phyloP scores from a whole-genome alignment of 2,113 vertebrate species.

The Barbus barbus region DNA sequence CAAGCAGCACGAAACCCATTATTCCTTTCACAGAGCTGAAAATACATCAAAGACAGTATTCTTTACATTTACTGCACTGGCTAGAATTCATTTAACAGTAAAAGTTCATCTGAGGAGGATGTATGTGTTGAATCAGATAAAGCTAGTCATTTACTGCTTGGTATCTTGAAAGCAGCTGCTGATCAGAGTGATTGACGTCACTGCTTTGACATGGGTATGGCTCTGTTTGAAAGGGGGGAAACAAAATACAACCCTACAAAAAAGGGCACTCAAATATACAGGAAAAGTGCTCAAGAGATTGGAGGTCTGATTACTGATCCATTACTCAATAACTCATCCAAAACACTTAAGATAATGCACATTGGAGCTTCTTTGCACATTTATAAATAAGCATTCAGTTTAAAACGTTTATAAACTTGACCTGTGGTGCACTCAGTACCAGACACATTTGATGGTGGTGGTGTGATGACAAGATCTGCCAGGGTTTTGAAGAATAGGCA shows the following conservation, averaged over 20 bases:
- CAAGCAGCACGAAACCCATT: not conserved
- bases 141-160: not conserved
- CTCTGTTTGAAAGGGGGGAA: not conserved
- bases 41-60: conserved; percentile 53
- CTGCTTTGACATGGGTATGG: not conserved
- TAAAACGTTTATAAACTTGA: conserved; percentile 52
- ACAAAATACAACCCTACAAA: conserved; percentile 42
- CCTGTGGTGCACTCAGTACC: conserved; percentile 20
- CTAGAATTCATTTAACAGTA: not conserved
- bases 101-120: not conserved
- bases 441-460: not conserved
- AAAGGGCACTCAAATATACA: conserved; percentile 36
- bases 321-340: conserved; percentile 6
- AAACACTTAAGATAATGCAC: conserved; percentile 44
- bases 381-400: conserved; percentile 59
- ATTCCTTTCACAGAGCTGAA: conserved; percentile 46
- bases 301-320: conserved; percentile 18
- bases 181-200: not conserved
- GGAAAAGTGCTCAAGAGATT: conserved; percentile 15
- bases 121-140: not conserved
- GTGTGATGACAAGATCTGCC: not conserved
- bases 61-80: not conserved
- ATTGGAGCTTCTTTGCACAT: conserved; percentile 36
- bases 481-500: not conserved
- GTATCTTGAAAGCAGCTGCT: not conserved